Conservation (phyloP, 2,888 invertebrate species). For the Plebejus argus region DNA sequence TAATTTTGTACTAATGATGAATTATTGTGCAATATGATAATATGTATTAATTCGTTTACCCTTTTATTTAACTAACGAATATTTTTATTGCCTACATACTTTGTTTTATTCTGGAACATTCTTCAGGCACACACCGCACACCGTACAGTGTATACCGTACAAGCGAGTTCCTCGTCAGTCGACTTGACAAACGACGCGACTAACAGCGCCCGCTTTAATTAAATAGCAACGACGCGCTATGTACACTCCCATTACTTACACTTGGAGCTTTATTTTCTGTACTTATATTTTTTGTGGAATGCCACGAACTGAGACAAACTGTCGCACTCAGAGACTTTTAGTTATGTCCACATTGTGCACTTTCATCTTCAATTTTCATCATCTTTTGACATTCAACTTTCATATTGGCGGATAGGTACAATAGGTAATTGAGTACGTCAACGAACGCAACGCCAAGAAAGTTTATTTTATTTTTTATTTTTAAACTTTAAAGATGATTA, state of each 20-base stretch:
- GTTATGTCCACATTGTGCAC: too few species aligned
- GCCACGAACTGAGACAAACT: background rate
- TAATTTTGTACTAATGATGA: too few species aligned
- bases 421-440: too few species aligned
- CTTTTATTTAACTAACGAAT: background rate
- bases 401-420: too few species aligned
- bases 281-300: background rate
- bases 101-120: background rate
- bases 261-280: background rate
- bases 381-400: too few species aligned
- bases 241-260: background rate
- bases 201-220: background rate
- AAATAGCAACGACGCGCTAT: slow-evolving; percentile 2
- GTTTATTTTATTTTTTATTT: too few species aligned
- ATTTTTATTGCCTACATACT: background rate
- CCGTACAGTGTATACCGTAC: background rate
- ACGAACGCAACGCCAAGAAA: too few species aligned
- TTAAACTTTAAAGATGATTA: too few species aligned
- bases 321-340: too few species aligned
- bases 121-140: background rate
- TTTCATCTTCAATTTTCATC: too few species aligned
- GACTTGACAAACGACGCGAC: slow-evolving; percentile 5
- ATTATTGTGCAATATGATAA: too few species aligned
- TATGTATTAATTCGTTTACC: background rate
- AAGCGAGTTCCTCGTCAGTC: background rate